Base-by-base conservation (phyloP, 2,797 vertebrate species). In the Anomalospiza imberbis region DNA sequence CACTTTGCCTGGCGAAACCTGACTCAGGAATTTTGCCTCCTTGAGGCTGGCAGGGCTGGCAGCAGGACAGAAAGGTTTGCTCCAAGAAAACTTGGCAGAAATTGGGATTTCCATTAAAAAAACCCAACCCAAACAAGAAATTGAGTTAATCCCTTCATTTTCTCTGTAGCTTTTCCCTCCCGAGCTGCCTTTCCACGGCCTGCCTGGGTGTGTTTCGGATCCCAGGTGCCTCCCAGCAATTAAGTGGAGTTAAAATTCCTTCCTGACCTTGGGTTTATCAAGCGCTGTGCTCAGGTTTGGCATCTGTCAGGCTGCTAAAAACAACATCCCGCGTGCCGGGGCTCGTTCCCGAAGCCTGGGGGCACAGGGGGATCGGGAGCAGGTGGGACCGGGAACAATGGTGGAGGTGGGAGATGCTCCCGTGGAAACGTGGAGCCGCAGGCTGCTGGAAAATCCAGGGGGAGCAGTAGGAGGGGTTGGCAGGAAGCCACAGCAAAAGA, bases 301-400 rank as follows among this genome's bases (percentile, higher is more conserved):
- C 80, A 76, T 95, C 77, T 58, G 67, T 96, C 84, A 85, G 77
- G 91, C 85, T 85, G 88, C 93, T 91, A 36, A 48, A 45, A 87
- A 50, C 65, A 54, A 8, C 58, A 12, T 7, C 66, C 68, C 12
- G 6, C 96, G 31, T 88, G 97, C 94, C 5, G 9, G 4, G 7
- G 79, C 97, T 79, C 12, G 93, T 45, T 34, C 47, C 57, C 15
- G 15, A 16, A 65, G 80, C 91, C 97, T 3, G 12, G 8, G 90
- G 96, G 94, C 53, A 16, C 60, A 4, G 73, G 85, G 78, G n/a
- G 53, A 48, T 40, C 78, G 55, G 61, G 90, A 93, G 95, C 97
- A 98, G 97, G 93, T 97, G 97, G 94, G 97, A 73, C 48, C 53
- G 86, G 96, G 89, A 96, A 86, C 86, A 73, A 18, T 40, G 79